Conservation (phyloP, 2,888 invertebrate genomes). For the Hydraecia micacea region DNA sequence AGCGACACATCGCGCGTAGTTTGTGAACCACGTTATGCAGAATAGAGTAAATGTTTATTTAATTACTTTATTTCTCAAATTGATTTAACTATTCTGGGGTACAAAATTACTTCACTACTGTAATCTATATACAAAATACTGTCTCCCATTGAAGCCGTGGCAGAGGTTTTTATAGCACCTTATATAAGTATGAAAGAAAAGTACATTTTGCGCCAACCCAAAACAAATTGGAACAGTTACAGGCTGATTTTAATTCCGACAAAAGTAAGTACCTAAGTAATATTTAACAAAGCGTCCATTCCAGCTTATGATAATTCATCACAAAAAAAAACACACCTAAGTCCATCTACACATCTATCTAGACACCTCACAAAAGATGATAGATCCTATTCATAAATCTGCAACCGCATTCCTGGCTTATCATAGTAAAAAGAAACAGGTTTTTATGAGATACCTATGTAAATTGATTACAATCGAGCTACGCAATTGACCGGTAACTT, state of each 20-base stretch:
- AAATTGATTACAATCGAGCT: constrained; percentile 48
- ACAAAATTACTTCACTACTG: no score
- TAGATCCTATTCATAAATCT: constrained; percentile 46
- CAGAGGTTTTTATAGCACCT: no score
- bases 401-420: constrained; percentile 44
- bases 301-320: neutral
- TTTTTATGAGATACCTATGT: constrained; percentile 41
- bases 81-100: no score
- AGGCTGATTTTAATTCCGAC: no score
- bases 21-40: no score
- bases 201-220: neutral
- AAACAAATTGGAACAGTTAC: neutral
- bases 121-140: no score
- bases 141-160: no score
- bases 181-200: neutral
- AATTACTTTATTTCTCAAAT: no score
- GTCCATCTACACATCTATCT: constrained; percentile 4
- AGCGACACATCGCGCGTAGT: no score
- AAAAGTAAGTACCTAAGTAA: neutral
- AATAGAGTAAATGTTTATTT: no score
- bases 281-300: neutral
- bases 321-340: neutral
- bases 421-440: constrained; percentile 50
- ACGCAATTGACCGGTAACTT: constrained; percentile 33
- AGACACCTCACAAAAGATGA: constrained; percentile 36